Evolutionary conservation across 2,888 invertebrate genomes (phyloP), one percentile per base, ranked within the genome.

Genomic region (Drymonia ruficornis): DNA sequence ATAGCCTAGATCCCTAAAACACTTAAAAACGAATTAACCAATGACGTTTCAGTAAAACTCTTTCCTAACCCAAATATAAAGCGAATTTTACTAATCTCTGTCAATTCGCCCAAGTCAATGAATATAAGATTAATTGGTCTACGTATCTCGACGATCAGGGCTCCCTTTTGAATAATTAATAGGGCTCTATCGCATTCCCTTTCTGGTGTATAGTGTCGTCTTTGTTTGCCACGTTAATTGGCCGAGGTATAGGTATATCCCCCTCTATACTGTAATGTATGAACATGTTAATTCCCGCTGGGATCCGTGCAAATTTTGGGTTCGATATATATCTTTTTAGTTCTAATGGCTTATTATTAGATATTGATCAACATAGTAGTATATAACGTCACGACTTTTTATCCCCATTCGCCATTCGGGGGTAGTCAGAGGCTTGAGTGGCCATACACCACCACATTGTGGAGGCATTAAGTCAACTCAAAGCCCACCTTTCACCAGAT

Each of bases 51-150:
- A 19, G 52, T 49, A 19, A 40, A 52, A 56, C 50, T 60, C 66
- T 65, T 72, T 63, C 55, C 16, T 55, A 57, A 59, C 57, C 59
- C 52, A 52, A 57, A 46, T 70, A 60, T 65, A 67, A 67, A 76
- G 65, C 65, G 68, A 68, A 70, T 70, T 67, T 66, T 62, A 74
- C 76, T 80, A 80, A 80, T 80, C 78, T 72, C 59, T 71, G 80
- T 80, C 79, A 74, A 76, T 80, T 80, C 72, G 63, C 65, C 59
- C 67, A 67, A 77, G 72, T 79, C 80, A 80, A 80, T 80, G 78
- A 80, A 79, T 80, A 73, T 76, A 72, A 78, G 78, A 80, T 79
- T 80, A 80, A 80, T 80, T 76, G 74, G 74, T 57, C 62, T 59
- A 69, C 74, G 70, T 74, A 74, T 75, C 73, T 70, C 67, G 71